Conservation (phyloP, 2,888 invertebrate species). For the Ferrisia virgata region DNA sequence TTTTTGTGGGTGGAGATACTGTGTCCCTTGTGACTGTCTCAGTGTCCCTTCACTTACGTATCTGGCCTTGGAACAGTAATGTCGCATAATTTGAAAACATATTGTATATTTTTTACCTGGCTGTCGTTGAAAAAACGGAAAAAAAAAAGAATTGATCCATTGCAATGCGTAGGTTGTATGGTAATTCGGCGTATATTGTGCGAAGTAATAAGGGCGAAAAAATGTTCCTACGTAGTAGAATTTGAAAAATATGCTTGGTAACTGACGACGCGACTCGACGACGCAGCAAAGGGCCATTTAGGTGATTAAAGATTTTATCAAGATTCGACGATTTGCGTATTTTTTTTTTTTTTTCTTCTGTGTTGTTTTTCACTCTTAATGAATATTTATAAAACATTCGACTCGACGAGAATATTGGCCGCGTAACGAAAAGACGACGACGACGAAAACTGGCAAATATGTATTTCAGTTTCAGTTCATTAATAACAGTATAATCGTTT, state of each 20-base stretch:
- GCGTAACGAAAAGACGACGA: no score
- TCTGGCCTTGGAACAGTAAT: no score
- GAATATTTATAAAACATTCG: not conserved
- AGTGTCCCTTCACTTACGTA: no score
- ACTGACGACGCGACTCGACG: no score
- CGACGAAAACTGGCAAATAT: not conserved
- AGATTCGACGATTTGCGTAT: not conserved
- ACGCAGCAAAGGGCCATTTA: no score
- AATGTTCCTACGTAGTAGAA: no score
- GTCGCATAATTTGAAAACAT: no score
- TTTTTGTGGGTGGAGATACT: no score
- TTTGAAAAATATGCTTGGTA: not conserved
- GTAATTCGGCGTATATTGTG: not conserved
- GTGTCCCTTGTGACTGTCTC: no score
- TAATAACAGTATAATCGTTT: not conserved
- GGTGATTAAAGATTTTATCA: not conserved
- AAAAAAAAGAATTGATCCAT: not conserved
- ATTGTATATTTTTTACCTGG: no score
- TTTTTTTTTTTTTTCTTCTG: not conserved
- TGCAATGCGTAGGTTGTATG: not conserved
- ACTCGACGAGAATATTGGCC: not conserved
- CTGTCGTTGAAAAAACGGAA: no score
- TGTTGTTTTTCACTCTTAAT: not conserved
- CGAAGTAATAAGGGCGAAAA: not conserved
- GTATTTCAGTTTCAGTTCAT: not conserved